These are phyloP conservation scores for Cecidostiba fungosa DNA, from an alignment of 2,888 invertebrate genomes.

Conservation along the genomic window DNA sequence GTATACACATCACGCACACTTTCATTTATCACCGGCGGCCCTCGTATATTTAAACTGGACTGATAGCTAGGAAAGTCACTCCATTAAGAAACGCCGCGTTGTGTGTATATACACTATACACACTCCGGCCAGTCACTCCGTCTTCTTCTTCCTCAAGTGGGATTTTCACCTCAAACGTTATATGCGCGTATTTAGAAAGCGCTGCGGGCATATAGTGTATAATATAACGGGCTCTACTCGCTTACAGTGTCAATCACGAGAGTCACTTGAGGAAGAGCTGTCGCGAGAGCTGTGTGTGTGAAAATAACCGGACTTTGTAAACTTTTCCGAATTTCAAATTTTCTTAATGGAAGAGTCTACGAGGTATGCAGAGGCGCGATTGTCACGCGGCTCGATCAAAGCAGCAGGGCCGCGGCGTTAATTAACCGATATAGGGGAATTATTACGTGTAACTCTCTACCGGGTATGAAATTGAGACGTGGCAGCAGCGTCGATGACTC, in stretches of 20 bases:
- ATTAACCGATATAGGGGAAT: slow-evolving; percentile 72
- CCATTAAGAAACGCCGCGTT: slow-evolving; percentile 24
- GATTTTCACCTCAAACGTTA: slow-evolving; percentile 33
- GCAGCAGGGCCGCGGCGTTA: slow-evolving; percentile 65
- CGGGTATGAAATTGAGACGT: slow-evolving; percentile 77
- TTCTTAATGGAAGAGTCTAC: background rate
- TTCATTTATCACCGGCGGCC: slow-evolving; percentile 34
- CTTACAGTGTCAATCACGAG: slow-evolving; percentile 5
- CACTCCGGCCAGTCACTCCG: slow-evolving; percentile 8
- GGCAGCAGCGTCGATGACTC: slow-evolving; percentile 18
- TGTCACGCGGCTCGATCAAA: slow-evolving; percentile 43
- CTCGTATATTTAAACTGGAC: slow-evolving; percentile 31
- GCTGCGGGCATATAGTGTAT: background rate
- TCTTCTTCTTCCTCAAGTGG: slow-evolving; percentile 13
- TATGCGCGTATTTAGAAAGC: slow-evolving; percentile 36
- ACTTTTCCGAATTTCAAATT: background rate
- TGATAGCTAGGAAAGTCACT: slow-evolving; percentile 49
- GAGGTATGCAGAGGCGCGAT: background rate
- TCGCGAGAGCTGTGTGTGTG: background rate
- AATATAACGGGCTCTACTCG: slow-evolving; percentile 12
- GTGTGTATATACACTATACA: background rate
- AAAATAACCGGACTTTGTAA: background rate
- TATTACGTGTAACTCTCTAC: slow-evolving; percentile 71
- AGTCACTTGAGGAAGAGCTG: background rate
- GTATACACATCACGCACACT: background rate